Evolutionary conservation across 2,797 vertebrate genomes (phyloP).

Genomic region (Phoebastria nigripes): DNA sequence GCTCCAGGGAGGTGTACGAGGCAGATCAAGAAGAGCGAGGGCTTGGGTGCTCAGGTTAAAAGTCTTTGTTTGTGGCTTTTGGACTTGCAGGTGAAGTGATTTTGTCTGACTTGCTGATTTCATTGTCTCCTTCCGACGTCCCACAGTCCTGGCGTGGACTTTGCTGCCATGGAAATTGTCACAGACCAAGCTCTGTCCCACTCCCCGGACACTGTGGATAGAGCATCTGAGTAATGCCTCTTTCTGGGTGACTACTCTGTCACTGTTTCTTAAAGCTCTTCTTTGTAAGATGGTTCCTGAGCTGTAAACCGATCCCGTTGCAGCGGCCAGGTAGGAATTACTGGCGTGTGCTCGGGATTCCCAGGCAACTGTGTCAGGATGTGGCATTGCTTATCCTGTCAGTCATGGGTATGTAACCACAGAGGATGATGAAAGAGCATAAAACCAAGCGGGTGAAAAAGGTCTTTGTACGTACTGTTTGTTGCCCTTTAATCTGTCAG

Average conservation of each 20-base stretch:
- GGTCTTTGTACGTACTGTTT: neutral
- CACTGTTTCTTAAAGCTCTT: neutral
- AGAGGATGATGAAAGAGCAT: neutral
- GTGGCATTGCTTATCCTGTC: neutral
- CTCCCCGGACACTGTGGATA: neutral
- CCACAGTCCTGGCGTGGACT: fast-evolving
- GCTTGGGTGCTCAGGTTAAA: neutral
- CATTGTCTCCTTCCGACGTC: neutral
- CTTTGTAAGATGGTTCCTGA: neutral
- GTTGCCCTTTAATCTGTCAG: neutral
- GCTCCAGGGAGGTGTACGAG: neutral
- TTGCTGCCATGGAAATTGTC: neutral
- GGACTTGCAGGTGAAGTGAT: neutral
- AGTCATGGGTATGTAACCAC: fast-evolving
- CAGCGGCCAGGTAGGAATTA: neutral
- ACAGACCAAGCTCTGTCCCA: neutral
- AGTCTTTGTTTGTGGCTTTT: neutral
- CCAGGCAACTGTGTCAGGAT: neutral
- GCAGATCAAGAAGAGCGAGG: neutral
- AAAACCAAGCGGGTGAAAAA: neutral
- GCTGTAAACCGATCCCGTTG: neutral
- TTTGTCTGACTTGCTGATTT: neutral
- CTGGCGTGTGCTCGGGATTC: fast-evolving
- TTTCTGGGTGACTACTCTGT: neutral
- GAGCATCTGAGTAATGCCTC: neutral